phyloP scores from a whole-genome alignment of 2,797 vertebrate genomes.

The Apogon hyalosoma region DNA sequence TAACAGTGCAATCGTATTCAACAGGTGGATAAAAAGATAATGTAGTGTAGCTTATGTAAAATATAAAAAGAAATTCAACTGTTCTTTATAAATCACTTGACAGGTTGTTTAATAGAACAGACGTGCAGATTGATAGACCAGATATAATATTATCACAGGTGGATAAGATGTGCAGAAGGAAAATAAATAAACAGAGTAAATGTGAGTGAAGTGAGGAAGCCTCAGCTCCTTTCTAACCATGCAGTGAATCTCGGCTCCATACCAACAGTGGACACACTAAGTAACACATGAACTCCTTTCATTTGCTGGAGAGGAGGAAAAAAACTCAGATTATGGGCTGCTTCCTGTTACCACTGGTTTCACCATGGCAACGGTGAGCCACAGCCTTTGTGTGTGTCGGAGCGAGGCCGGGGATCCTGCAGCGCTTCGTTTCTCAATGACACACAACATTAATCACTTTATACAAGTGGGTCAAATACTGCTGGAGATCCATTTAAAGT shows the following conservation, averaged over 20 bases:
- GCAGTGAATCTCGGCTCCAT: slow-evolving; percentile 12
- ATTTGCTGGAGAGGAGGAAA: slow-evolving; percentile 28
- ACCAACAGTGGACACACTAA: slow-evolving; percentile 37
- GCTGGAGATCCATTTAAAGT: slow-evolving; percentile 41
- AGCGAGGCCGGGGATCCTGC: slow-evolving; percentile 59
- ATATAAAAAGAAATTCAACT: too few relatives aligned
- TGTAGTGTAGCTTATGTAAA: too few relatives aligned
- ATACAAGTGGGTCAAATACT: slow-evolving; percentile 70
- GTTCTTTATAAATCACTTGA: too few relatives aligned
- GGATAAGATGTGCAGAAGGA: neutral
- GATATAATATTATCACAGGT: too few relatives aligned
- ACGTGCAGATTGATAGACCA: neutral
- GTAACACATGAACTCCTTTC: slow-evolving; percentile 56
- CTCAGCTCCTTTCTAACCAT: neutral
- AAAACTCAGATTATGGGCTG: slow-evolving; percentile 63
- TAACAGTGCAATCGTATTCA: too few relatives aligned
- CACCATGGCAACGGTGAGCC: slow-evolving; percentile 66
- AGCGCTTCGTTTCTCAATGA: slow-evolving; percentile 64
- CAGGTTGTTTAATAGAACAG: neutral
- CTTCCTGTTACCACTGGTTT: slow-evolving; percentile 71
- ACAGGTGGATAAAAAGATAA: too few relatives aligned
- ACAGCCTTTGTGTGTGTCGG: slow-evolving; percentile 56
- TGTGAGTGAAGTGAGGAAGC: neutral
- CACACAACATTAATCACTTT: slow-evolving; percentile 78
- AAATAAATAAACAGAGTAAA: too few relatives aligned